phyloP scores from a whole-genome alignment of 2,888 invertebrate species.

The Apodemia mormo region DNA sequence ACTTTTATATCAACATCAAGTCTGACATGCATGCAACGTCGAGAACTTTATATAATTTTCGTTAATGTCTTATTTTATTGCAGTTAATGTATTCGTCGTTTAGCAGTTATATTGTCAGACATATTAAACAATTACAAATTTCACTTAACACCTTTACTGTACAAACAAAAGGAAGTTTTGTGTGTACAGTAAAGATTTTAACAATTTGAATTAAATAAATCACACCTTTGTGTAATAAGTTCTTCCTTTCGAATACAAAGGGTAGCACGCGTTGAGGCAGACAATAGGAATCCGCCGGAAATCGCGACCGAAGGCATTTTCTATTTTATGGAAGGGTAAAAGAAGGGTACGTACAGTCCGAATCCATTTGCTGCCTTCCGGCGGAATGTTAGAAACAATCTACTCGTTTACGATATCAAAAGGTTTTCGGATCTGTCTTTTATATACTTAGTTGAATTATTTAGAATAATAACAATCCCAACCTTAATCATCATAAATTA shows the following conservation, averaged over 20 bases:
- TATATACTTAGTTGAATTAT: slow-evolving; percentile 39
- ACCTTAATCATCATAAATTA: background rate
- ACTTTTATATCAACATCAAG: too few relatives aligned
- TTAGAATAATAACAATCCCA: background rate
- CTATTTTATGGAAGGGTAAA: slow-evolving; percentile 69
- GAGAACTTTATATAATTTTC: too few relatives aligned
- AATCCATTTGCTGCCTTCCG: slow-evolving; percentile 71
- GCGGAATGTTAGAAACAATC: slow-evolving; percentile 69
- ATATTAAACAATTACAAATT: background rate
- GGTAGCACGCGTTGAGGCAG: slow-evolving; percentile 68
- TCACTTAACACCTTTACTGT: background rate
- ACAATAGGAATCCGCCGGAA: slow-evolving; percentile 68
- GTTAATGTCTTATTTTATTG: too few relatives aligned
- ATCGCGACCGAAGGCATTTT: slow-evolving; percentile 68
- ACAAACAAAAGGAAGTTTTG: background rate
- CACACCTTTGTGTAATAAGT: slow-evolving; percentile 58
- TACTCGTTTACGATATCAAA: slow-evolving; percentile 44
- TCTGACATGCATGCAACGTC: too few relatives aligned
- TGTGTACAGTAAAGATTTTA: background rate
- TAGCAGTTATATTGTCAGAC: background rate
- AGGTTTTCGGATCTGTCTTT: slow-evolving; percentile 46
- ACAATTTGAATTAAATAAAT: slow-evolving; percentile 41
- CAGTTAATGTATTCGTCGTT: too few relatives aligned
- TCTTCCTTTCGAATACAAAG: slow-evolving; percentile 59
- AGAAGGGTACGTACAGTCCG: slow-evolving; percentile 67